Conservation (phyloP, 2,113 vertebrate species). For the Sceloporus tristichus region DNA sequence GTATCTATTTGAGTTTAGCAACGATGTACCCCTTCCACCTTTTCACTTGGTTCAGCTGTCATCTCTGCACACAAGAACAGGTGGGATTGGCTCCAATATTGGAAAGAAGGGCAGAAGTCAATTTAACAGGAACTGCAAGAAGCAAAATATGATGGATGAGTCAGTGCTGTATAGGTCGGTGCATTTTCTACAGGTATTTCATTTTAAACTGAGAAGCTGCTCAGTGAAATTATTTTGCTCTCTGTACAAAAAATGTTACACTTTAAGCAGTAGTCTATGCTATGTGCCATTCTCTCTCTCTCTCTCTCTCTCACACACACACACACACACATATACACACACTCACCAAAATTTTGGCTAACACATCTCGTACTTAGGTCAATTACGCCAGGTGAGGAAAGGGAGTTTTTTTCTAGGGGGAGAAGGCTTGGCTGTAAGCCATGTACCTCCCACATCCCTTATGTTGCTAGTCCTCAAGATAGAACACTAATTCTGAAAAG, state of each 20-base stretch:
- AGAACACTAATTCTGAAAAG: not conserved
- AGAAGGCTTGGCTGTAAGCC: not conserved
- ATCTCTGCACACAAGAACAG: not conserved
- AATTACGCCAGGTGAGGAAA: not conserved
- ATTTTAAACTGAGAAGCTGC: not conserved
- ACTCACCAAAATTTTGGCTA: not conserved
- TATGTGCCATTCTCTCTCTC: not conserved
- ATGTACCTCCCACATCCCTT: not conserved
- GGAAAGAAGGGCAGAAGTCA: not conserved
- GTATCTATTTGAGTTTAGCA: not conserved
- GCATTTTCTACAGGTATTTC: slow-evolving; percentile 7
- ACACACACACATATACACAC: too few species aligned
- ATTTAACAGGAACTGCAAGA: slow-evolving; percentile 2
- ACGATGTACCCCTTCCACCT: not conserved
- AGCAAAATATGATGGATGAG: not conserved
- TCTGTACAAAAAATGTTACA: not conserved
- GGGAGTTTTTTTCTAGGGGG: not conserved
- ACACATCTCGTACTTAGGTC: not conserved
- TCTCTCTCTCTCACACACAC: too few species aligned
- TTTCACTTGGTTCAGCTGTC: not conserved
- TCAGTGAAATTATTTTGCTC: not conserved
- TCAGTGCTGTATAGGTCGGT: not conserved
- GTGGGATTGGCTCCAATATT: not conserved
- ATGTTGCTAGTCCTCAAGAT: not conserved
- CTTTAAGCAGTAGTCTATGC: not conserved